These are phyloP conservation scores for Pogonocichla stellata DNA, from an alignment of 2,113 vertebrate species.

Conservation along the genomic window DNA sequence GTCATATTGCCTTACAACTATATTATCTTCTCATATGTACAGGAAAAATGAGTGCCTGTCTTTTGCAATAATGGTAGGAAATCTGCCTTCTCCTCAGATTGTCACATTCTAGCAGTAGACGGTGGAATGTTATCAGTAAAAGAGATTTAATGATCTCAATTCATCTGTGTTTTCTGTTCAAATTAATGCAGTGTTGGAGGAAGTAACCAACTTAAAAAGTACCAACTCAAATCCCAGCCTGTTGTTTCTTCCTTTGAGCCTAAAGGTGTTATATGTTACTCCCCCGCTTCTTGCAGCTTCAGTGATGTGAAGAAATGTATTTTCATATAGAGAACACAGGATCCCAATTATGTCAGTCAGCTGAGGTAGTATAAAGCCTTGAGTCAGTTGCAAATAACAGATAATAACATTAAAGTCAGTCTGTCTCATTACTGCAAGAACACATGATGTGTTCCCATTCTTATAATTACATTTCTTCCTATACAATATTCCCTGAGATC, in stretches of 20 bases:
- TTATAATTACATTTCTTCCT: neutral
- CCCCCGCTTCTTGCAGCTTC: constrained; percentile 3
- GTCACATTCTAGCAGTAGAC: neutral
- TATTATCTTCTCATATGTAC: neutral
- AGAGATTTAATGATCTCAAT: neutral
- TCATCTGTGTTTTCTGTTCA: neutral
- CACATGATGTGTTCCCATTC: neutral
- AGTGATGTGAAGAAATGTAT: neutral
- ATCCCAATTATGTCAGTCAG: neutral
- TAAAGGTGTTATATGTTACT: neutral
- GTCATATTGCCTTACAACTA: neutral
- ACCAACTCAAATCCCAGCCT: neutral
- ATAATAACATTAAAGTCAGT: neutral
- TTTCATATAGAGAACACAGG: neutral
- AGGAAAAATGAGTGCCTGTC: neutral
- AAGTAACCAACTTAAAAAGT: neutral
- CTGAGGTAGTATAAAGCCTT: neutral
- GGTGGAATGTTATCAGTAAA: neutral
- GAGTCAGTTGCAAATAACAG: neutral
- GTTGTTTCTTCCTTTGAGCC: constrained; percentile 17
- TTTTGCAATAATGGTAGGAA: neutral
- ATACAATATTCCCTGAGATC: neutral
- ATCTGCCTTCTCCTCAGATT: neutral
- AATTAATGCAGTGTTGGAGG: constrained; percentile 33
- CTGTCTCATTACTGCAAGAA: neutral